phyloP scores from a whole-genome alignment of 2,797 vertebrate species.

The Eidolon dupreanum region DNA sequence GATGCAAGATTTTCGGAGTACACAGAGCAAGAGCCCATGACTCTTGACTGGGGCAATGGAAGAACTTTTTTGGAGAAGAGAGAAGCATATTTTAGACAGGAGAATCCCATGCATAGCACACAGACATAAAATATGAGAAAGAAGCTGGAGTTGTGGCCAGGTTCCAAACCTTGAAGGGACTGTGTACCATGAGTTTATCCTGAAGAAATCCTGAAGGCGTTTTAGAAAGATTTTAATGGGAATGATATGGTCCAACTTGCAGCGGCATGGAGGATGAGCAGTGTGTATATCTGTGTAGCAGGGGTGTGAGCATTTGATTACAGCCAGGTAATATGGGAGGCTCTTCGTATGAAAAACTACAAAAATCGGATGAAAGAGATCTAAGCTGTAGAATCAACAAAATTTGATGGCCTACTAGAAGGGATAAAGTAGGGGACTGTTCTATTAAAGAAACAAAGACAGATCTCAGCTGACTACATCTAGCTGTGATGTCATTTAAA shows the following conservation, averaged over 20 bases:
- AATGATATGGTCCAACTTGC: not conserved
- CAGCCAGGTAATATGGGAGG: not conserved
- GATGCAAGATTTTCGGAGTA: not conserved
- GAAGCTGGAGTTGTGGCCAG: not conserved
- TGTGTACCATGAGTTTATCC: not conserved
- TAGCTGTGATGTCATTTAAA: not conserved
- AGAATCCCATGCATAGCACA: rapidly evolving
- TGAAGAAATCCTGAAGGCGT: not conserved
- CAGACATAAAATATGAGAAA: not conserved
- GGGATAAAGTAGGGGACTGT: not conserved
- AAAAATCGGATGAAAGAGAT: not conserved
- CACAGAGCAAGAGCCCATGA: not conserved
- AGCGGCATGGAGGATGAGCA: not conserved
- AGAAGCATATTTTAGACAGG: not conserved
- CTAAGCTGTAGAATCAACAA: not conserved
- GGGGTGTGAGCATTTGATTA: not conserved
- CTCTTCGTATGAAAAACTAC: not conserved
- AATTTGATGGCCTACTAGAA: not conserved
- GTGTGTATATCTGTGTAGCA: not conserved
- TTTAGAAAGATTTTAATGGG: not conserved
- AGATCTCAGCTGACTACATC: not conserved
- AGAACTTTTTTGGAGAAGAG: not conserved
- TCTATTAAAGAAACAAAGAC: not conserved
- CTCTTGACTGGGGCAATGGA: not conserved
- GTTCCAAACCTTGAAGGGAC: not conserved